Conservation (phyloP, 2,797 vertebrate species). For the Ispidina picta region DNA sequence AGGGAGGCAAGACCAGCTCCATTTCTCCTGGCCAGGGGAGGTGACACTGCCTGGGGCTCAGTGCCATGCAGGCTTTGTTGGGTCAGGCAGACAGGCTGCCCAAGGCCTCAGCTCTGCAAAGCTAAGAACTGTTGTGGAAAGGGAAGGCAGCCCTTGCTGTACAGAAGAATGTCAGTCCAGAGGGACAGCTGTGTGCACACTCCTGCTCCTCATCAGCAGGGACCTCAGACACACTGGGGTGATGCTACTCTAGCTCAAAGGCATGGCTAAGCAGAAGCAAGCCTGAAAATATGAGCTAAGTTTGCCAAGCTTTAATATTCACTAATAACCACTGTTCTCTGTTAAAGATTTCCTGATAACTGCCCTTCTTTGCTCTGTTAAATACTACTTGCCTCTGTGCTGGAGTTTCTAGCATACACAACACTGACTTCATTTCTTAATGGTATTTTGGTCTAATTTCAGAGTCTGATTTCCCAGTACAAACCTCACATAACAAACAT, state of each 20-base stretch:
- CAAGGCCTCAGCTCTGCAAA: not conserved
- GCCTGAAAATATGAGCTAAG: not conserved
- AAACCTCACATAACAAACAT: conserved; percentile 83
- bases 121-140: not conserved
- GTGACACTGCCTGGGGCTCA: not conserved
- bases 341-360: conserved; percentile 41
- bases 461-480: conserved; percentile 78
- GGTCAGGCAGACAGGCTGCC: not conserved
- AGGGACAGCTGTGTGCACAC: not conserved
- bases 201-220: not conserved
- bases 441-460: conserved; percentile 75
- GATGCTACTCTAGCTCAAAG: not conserved
- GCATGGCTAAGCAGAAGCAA: conserved; percentile 6
- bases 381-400: conserved; percentile 61
- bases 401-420: conserved; percentile 61
- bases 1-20: accelerated
- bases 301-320: conserved; percentile 63
- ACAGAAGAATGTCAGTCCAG: not conserved
- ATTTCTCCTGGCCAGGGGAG: not conserved
- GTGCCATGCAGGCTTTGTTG: not conserved
- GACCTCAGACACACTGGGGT: not conserved
- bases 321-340: conserved; percentile 44
- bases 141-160: not conserved
- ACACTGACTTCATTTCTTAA: conserved; percentile 70
- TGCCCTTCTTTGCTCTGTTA: conserved; percentile 46